A percentile compares a stretch with the other conserved stretches of the same genome.
Conservation (phyloP, 1,140 invertebrate species). For the Apocrypta bakeri region DNA sequence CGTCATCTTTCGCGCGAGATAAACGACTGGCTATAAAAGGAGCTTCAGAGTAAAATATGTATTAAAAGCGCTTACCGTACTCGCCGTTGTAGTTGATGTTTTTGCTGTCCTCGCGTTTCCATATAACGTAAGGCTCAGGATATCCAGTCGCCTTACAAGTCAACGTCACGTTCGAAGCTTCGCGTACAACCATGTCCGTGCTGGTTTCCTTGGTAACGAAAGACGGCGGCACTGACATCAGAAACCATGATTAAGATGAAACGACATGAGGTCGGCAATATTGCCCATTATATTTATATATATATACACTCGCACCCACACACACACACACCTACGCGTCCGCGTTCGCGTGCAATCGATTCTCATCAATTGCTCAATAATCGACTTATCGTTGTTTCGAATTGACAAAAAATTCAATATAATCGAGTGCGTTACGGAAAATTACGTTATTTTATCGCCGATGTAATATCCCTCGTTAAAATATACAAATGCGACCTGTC, state of each 20-base stretch:
- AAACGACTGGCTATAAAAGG: background rate
- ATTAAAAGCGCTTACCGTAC: slow-evolving; percentile 77
- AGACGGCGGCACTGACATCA: slow-evolving; percentile 84
- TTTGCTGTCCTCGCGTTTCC: slow-evolving; percentile 90
- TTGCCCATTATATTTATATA: background rate
- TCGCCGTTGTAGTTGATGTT: slow-evolving; percentile 90
- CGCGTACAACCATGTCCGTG: slow-evolving; percentile 91
- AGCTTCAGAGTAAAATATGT: slow-evolving; percentile 40
- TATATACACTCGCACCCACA: background rate
- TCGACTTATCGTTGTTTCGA: background rate
- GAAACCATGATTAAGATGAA: slow-evolving; percentile 47
- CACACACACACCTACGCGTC: no score
- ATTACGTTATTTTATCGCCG: background rate
- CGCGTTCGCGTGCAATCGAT: slow-evolving; percentile 13
- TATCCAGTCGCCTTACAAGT: slow-evolving; percentile 91
- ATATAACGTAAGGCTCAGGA: slow-evolving; percentile 93
- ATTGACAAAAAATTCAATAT: background rate
- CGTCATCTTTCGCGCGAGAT: background rate
- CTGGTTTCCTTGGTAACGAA: slow-evolving; percentile 90
- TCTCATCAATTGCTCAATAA: background rate
- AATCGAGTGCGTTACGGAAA: background rate
- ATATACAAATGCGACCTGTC: background rate
- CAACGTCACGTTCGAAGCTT: slow-evolving; percentile 90
- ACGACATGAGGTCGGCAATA: slow-evolving; percentile 1
- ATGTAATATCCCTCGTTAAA: background rate